Evolutionary conservation across 2,113 vertebrate species (phyloP).

Genomic region (Nettapus auritus): DNA sequence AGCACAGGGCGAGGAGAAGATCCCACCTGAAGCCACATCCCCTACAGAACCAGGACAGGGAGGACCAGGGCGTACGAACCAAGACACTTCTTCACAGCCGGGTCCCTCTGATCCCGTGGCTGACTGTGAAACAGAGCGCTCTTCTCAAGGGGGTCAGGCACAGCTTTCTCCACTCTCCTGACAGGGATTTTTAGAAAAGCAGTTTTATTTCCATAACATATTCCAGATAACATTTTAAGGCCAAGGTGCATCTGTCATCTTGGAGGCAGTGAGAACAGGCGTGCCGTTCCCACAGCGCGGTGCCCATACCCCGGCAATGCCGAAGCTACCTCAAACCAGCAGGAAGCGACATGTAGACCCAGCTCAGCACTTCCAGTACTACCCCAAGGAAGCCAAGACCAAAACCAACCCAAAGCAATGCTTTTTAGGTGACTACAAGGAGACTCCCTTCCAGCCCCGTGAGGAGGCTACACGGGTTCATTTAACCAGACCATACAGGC

Average conservation of each 20-base stretch:
- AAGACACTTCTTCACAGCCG: not conserved
- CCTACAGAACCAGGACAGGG: not conserved
- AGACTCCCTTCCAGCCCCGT: not conserved
- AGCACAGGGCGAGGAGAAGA: not conserved
- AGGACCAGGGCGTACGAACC: not conserved
- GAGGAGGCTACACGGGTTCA: not conserved
- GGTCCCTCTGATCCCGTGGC: not conserved
- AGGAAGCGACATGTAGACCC: not conserved
- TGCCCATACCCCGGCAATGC: accelerated
- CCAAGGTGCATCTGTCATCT: not conserved
- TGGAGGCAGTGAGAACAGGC: accelerated
- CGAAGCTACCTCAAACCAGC: not conserved
- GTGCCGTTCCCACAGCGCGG: not conserved
- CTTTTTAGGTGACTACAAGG: not conserved
- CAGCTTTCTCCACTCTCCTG: not conserved
- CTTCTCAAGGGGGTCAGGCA: not conserved
- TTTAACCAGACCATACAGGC: not conserved
- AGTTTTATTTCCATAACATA: not conserved
- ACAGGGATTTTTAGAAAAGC: not conserved
- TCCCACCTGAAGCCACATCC: not conserved
- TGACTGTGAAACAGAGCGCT: not conserved
- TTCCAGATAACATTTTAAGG: not conserved
- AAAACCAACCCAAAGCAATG: not conserved
- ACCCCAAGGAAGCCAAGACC: not conserved
- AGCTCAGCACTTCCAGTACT: not conserved